A percentile compares a stretch with the other conserved stretches of the same genome.
Evolutionary conservation across 2,888 invertebrate genomes (phyloP).

Genomic region (Hemicrepidius hirtus): DNA sequence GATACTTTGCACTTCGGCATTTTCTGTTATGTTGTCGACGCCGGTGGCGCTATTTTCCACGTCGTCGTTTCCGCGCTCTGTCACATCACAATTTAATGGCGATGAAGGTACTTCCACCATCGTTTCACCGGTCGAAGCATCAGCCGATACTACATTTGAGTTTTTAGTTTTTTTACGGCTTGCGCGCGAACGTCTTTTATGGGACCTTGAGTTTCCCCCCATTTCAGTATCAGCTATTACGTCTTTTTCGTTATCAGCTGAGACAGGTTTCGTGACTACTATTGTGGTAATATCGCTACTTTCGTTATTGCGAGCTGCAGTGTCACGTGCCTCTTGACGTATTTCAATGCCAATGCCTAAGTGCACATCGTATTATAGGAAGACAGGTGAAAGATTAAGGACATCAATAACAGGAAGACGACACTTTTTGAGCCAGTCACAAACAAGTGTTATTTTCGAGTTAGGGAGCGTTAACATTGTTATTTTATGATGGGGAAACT

Average conservation of each 20-base stretch:
- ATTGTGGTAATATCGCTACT: constrained; percentile 26
- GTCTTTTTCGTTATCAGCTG: constrained; percentile 47
- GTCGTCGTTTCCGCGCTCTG: constrained; percentile 32
- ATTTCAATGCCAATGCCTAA: constrained; percentile 50
- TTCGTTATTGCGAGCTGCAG: constrained; percentile 48
- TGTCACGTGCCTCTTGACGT: constrained; percentile 46
- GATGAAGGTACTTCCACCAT: constrained; percentile 43
- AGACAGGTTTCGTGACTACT: constrained; percentile 46
- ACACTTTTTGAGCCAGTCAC: constrained; percentile 32
- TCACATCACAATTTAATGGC: constrained; percentile 33
- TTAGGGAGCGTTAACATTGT: constrained; percentile 23
- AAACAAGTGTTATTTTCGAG: constrained; percentile 21
- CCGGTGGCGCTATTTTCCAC: constrained; percentile 22
- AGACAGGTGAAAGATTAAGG: constrained; percentile 47
- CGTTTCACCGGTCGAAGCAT: constrained; percentile 38
- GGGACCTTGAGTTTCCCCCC: constrained; percentile 59
- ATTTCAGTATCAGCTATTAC: constrained; percentile 57
- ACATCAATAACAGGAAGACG: constrained; percentile 38
- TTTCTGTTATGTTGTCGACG: constrained; percentile 41
- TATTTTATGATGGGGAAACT: constrained; percentile 32
- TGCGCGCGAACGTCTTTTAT: constrained; percentile 56
- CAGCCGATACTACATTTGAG: constrained; percentile 39
- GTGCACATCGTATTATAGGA: constrained; percentile 54
- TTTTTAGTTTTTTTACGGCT: constrained; percentile 57
- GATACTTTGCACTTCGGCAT: constrained; percentile 39